Evolutionary conservation across 1,140 invertebrate genomes (phyloP), one percentile per base, ranked within the genome.

Genomic region (Zaprionus vittiger): DNA sequence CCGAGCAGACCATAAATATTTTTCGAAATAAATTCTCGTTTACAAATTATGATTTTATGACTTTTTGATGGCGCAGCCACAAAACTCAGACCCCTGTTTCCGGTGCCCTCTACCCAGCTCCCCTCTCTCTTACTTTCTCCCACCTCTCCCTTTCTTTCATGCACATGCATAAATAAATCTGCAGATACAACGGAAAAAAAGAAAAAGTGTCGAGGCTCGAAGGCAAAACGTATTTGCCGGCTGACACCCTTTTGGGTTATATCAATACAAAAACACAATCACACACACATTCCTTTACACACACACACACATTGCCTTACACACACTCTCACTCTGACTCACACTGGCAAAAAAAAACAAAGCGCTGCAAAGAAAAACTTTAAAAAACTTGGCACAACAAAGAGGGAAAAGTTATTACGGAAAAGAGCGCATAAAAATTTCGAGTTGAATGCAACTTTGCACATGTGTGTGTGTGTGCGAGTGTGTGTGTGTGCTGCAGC

Each of bases 41-140:
- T 85, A 85, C 85, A 89, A 89, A 89, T 89, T 89, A 89, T 89
- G 85, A 85, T 89, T 89, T 90, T 89, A 89, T 90, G 84, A 89
- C 84, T 89, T 89, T 89, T 89, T 89, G 85, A 89, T 89, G 81
- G 84, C 84, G 54, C 69, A 60, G 85, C 83, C 81, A 77, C 84
- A 89, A 78, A 79, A 61, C 81, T 69, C 77, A 65, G 56, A 47
- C 28, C 11, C 47, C 20, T 11, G 41, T 17, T 47, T 47, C 41
- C 41, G 41, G 41, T n/a, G n/a, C 5, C 5, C 15, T 15, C 38
- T 31, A 31, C 15, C n/a, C 38, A 15, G 38, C 14, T 6, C 17
- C 17, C 1, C 20, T 49, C n/a, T 20, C 17, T 22, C 11, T 1
- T 24, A 9, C 20, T 22, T 9, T 41, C 15, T n/a, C 37, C 4